Evolutionary conservation across 2,888 invertebrate genomes (phyloP).

Genomic region (Seladonia tumulorum): DNA sequence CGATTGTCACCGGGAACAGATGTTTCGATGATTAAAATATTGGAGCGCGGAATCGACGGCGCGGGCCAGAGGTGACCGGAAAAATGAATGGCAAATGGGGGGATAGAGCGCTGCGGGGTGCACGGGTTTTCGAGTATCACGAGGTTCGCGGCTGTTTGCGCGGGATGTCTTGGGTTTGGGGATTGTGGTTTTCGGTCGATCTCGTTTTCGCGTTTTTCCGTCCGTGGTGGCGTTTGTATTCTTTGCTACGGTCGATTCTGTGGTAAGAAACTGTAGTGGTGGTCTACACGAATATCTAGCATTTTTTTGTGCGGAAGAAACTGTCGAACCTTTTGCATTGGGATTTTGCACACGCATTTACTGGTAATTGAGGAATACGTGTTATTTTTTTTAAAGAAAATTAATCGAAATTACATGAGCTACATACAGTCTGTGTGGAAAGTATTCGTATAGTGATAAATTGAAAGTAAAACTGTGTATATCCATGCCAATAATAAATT

Average conservation of each 20-base stretch:
- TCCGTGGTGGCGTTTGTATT: neutral
- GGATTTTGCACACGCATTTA: neutral
- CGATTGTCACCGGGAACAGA: constrained; percentile 48
- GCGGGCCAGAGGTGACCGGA: neutral
- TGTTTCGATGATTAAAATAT: constrained; percentile 41
- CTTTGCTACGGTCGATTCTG: neutral
- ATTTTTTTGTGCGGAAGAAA: neutral
- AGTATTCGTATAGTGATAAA: no score
- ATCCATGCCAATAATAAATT: no score
- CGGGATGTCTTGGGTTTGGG: neutral
- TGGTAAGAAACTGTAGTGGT: neutral
- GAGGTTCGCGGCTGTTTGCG: neutral
- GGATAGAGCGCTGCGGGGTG: neutral
- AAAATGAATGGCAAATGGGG: constrained; percentile 2
- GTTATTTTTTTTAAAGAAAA: neutral
- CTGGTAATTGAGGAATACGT: neutral
- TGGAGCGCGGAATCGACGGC: constrained; percentile 9
- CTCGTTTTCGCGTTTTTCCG: neutral
- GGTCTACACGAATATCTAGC: neutral
- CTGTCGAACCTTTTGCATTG: neutral
- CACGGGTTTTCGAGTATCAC: neutral
- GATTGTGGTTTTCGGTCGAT: neutral
- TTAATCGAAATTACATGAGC: no score
- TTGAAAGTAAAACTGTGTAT: no score
- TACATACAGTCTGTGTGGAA: no score